Base-by-base conservation (phyloP, 2,113 vertebrate genomes). In the Tragulus kanchil region DNA sequence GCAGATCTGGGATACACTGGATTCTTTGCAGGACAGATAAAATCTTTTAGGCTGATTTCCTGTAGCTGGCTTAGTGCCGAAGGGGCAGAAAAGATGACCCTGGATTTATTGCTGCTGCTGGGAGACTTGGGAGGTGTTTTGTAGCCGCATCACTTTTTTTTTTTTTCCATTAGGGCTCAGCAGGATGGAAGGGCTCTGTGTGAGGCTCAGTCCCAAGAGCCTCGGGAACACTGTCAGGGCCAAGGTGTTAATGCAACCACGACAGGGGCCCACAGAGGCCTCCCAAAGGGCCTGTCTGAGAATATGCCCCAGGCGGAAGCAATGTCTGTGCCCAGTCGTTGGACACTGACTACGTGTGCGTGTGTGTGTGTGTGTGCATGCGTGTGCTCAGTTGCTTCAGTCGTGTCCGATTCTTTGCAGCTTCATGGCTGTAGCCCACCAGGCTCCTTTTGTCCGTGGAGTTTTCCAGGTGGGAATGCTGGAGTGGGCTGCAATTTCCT, bases 261-360 rank as follows among this genome's bases (percentile, higher is more conserved):
- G 65, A 13, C 9, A n/a, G 12, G 65, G 59, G 67, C 13, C 61
- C 85, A 7, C 1, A 28, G 45, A 64, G 64, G 23, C 11, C 28
- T 50, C 16, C 26, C 12, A 4, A 73, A 90, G 95, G 59, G 25
- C 7, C n/a, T 81, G 73, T 12, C 28, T 82, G 81, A 45, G 59
- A 84, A 62, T 12, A 52, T 26, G 25, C 1, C 10, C 19, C 45
- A 14, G 19, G 36, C 13, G 36, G 59, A 67, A 88, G 71, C 84
- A 87, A 17, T 36, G 14, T 61, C 5, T 23, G 0, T 10, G 3
- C n/a, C 25, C 2, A 79, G 28, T 73, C 71, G 21, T 6, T 8
- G 3, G 3, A 4, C 0, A 0, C 21, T 31, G 11, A 14, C 36
- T 9, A 21, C 45, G 82, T 48, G 5, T 13, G 42, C 13, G 42